A percentile compares a stretch with the other conserved stretches of the same genome.
These are phyloP conservation scores for Cordilura impudica DNA, from an alignment of 2,888 invertebrate species.

Conservation along the genomic window DNA sequence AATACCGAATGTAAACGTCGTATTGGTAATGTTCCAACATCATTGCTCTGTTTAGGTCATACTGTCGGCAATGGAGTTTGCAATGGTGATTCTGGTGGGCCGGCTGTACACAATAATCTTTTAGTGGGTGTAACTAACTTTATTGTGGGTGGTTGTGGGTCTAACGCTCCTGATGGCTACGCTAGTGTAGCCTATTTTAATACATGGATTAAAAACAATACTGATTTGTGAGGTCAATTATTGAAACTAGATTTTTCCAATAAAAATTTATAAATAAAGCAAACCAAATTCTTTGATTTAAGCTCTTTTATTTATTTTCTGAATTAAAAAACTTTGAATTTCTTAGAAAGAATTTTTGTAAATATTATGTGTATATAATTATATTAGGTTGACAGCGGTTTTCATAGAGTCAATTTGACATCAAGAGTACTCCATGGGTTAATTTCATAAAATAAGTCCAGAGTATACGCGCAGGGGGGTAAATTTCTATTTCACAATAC, in stretches of 20 bases:
- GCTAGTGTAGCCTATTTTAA: conserved; percentile 66
- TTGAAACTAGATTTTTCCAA: background rate
- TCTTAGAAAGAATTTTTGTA: too few relatives aligned
- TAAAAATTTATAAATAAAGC: too few relatives aligned
- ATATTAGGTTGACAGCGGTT: too few relatives aligned
- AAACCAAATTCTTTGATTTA: too few relatives aligned
- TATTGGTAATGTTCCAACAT: conserved; percentile 62
- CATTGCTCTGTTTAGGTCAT: conserved; percentile 71
- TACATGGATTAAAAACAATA: conserved; percentile 64
- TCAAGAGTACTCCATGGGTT: too few relatives aligned
- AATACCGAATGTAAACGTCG: conserved; percentile 66
- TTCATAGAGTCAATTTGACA: too few relatives aligned
- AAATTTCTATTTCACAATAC: too few relatives aligned
- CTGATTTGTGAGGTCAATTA: conserved; percentile 34
- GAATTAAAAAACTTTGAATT: too few relatives aligned
- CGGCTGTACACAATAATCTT: conserved; percentile 69
- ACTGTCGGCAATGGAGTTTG: conserved; percentile 70
- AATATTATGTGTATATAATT: too few relatives aligned
- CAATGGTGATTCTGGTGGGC: conserved; percentile 75
- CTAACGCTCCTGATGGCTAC: conserved; percentile 72
- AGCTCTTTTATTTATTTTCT: too few relatives aligned
- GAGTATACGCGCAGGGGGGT: too few relatives aligned
- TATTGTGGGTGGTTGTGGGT: conserved; percentile 70
- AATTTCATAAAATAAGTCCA: too few relatives aligned
- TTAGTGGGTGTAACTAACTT: conserved; percentile 74